Evolutionary conservation across 2,113 vertebrate genomes (phyloP).

Genomic region (Barbus barbus): DNA sequence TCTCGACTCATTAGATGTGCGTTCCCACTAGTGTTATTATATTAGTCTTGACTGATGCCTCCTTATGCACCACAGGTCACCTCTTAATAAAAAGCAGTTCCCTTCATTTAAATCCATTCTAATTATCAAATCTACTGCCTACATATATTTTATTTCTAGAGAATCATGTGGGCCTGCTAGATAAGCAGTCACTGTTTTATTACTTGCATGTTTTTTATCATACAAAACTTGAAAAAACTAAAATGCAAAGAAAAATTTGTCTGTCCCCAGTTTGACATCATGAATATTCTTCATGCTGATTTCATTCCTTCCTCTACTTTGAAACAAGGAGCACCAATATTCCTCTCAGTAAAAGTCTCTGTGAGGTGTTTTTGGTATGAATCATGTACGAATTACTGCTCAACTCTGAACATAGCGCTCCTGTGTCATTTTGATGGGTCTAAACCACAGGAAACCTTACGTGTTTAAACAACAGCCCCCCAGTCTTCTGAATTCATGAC

Average conservation of each 20-base stretch:
- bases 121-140: conserved; percentile 41
- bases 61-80: conserved; percentile 58
- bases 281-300: not conserved
- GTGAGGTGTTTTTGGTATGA: not conserved
- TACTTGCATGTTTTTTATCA: not conserved
- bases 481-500: conserved; percentile 19
- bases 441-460: conserved; percentile 29
- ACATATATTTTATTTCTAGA: conserved; percentile 23
- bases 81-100: conserved; percentile 70
- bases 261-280: not conserved
- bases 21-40: conserved; percentile 50
- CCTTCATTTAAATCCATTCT: conserved; percentile 54
- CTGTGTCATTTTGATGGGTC: conserved; percentile 43
- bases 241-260: not conserved
- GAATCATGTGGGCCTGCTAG: not conserved
- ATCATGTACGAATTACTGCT: conserved; percentile 35
- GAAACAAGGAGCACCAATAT: not conserved
- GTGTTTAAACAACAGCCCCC: conserved; percentile 33
- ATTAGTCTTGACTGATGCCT: conserved; percentile 58
- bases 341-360: conserved; percentile 5
- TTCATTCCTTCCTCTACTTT: not conserved
- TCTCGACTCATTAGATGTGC: conserved; percentile 13
- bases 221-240: not conserved
- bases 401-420: conserved; percentile 22
- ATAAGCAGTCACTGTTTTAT: not conserved